A percentile compares a stretch with the other conserved stretches of the same genome.
These are phyloP conservation scores for Dinothrombium tinctorium DNA, from an alignment of 1,140 invertebrate genomes.

Conservation along the genomic window DNA sequence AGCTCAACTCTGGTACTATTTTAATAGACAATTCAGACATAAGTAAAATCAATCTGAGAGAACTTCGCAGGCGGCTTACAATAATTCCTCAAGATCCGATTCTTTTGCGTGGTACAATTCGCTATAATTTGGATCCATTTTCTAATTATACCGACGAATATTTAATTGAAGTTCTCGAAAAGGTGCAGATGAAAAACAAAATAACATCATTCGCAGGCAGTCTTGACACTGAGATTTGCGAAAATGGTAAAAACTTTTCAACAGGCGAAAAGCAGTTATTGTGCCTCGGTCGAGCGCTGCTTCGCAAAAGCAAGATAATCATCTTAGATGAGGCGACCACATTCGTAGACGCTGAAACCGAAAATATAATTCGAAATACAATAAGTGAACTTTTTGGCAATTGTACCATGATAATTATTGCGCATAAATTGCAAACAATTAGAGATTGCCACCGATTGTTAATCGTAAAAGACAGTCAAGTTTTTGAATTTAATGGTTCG, in stretches of 20 bases:
- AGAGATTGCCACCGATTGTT: too few relatives aligned
- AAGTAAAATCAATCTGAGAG: constrained; percentile 18
- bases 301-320: constrained; percentile 36
- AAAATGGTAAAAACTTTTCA: too few relatives aligned
- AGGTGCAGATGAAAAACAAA: too few relatives aligned
- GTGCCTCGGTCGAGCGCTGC: constrained; percentile 42
- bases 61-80: constrained; percentile 27
- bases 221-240: too few relatives aligned
- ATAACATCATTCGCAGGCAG: too few relatives aligned
- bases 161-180: constrained; percentile 41
- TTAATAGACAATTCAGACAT: not conserved
- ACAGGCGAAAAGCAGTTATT: constrained; percentile 46
- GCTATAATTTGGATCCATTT: constrained; percentile 67
- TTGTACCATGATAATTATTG: constrained; percentile 19
- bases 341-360: constrained; percentile 46
- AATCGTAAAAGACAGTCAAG: too few relatives aligned
- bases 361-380: constrained; percentile 21
- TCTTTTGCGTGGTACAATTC: constrained; percentile 33
- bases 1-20: constrained; percentile 23
- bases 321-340: constrained; percentile 47
- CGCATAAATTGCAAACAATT: too few relatives aligned
- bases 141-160: constrained; percentile 39
- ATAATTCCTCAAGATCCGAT: constrained; percentile 48
- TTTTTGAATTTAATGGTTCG: too few relatives aligned
- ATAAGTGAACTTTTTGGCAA: constrained; percentile 13